Conservation (phyloP, 2,113 vertebrate genomes). For the Phaethon lepturus region DNA sequence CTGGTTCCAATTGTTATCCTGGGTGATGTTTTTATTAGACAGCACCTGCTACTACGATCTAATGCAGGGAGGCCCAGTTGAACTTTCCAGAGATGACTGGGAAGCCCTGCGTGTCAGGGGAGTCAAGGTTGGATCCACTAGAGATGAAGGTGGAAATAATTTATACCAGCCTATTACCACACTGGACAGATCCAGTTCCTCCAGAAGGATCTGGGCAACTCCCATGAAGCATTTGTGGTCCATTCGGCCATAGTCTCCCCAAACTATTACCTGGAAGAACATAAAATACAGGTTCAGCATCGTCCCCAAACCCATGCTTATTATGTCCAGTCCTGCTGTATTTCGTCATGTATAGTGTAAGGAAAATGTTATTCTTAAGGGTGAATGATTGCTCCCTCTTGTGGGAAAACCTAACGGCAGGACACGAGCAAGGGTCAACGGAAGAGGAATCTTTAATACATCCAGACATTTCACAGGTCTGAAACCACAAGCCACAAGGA, state of each 20-base stretch:
- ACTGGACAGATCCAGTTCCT: conserved; percentile 95
- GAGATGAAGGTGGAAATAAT: conserved; percentile 94
- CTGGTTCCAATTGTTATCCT: conserved; percentile 84
- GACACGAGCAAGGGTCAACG: neutral
- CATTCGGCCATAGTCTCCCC: conserved; percentile 98
- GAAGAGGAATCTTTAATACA: neutral
- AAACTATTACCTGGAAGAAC: conserved; percentile 91
- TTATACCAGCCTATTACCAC: conserved; percentile 99
- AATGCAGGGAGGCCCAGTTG: conserved; percentile 90
- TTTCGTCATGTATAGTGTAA: neutral
- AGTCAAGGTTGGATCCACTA: conserved; percentile 96
- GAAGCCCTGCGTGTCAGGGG: conserved; percentile 95
- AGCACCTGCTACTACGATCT: conserved; percentile 87
- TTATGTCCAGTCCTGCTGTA: neutral
- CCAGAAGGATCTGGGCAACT: conserved; percentile 96
- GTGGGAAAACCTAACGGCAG: neutral
- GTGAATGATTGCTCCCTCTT: neutral
- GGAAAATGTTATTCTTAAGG: neutral
- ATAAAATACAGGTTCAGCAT: conserved; percentile 36
- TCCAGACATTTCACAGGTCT: neutral
- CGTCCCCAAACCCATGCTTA: neutral
- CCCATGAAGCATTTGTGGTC: conserved; percentile 99
- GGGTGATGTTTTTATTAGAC: conserved; percentile 70
- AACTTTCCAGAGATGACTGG: conserved; percentile 96
- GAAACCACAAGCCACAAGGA: neutral